Conservation (phyloP, 2,888 invertebrate genomes). For the Tinea trinotella region DNA sequence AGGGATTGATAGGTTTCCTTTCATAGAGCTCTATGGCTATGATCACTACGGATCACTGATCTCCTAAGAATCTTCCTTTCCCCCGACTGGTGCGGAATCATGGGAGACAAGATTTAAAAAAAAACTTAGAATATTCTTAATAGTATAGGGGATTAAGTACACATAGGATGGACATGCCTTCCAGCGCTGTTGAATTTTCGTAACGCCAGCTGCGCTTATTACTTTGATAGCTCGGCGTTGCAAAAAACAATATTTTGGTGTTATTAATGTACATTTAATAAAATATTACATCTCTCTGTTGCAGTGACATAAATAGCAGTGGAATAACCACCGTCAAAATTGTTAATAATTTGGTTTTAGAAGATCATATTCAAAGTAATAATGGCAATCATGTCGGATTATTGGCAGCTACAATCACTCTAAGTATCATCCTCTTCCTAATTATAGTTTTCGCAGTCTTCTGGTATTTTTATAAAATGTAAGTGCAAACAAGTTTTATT, state of each 20-base stretch:
- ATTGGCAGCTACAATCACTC: slow-evolving; percentile 52
- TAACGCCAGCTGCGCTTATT: too few relatives aligned
- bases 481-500: slow-evolving; percentile 28
- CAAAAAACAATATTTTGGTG: neutral
- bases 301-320: slow-evolving; percentile 47
- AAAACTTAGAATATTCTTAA: too few relatives aligned
- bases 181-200: too few relatives aligned
- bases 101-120: too few relatives aligned
- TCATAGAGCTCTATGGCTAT: too few relatives aligned
- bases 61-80: too few relatives aligned
- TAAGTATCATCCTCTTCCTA: slow-evolving; percentile 49
- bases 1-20: too few relatives aligned
- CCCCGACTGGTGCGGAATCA: too few relatives aligned
- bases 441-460: slow-evolving; percentile 40
- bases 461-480: slow-evolving; percentile 56
- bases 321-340: slow-evolving; percentile 35
- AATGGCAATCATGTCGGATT: slow-evolving; percentile 44
- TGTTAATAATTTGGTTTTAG: slow-evolving; percentile 42
- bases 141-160: too few relatives aligned
- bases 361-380: slow-evolving; percentile 50
- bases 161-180: too few relatives aligned
- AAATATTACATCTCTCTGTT: slow-evolving; percentile 25
- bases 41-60: too few relatives aligned
- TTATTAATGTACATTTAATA: neutral
- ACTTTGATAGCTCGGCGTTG: too few relatives aligned